These are phyloP conservation scores for Linurgus olivaceus DNA, from an alignment of 2,797 vertebrate species.

Conservation along the genomic window DNA sequence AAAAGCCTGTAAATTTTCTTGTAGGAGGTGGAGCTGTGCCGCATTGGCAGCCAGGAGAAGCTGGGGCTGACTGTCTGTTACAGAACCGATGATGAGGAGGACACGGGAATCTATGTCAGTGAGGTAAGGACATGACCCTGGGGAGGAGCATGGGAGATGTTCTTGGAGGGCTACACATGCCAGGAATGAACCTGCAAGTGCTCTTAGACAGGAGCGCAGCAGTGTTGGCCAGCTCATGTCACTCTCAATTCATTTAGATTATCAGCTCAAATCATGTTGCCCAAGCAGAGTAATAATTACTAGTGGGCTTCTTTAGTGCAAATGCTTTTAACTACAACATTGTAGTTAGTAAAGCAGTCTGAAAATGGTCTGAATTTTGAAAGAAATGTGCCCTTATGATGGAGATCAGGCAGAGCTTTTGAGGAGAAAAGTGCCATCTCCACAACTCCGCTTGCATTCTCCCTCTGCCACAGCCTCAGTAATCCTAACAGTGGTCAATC, in stretches of 20 bases:
- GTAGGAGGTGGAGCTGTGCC: slow-evolving; percentile 92
- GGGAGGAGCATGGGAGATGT: background rate
- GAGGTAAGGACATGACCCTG: slow-evolving; percentile 79
- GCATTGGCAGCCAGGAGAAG: slow-evolving; percentile 91
- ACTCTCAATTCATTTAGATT: slow-evolving; percentile 38
- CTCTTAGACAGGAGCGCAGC: background rate
- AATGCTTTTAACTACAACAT: slow-evolving; percentile 18
- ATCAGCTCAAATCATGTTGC: slow-evolving; percentile 53
- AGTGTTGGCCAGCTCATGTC: slow-evolving; percentile 18
- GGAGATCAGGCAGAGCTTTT: background rate
- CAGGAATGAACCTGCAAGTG: background rate
- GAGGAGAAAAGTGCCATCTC: background rate
- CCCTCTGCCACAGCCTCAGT: background rate
- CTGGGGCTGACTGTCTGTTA: slow-evolving; percentile 95
- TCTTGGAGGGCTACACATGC: background rate
- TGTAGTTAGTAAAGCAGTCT: slow-evolving; percentile 4
- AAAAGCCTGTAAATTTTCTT: background rate
- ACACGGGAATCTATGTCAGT: slow-evolving; percentile 92
- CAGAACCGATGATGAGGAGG: slow-evolving; percentile 95
- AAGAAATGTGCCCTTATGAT: background rate
- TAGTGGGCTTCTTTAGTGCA: slow-evolving; percentile 21
- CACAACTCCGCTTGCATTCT: background rate
- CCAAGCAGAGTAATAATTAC: slow-evolving; percentile 50
- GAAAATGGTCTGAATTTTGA: slow-evolving; percentile 11
- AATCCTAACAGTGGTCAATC: background rate